A percentile compares a stretch with the other conserved stretches of the same genome.
These are phyloP conservation scores for Dryococelus australis DNA, from an alignment of 2,888 invertebrate species.

Conservation along the genomic window DNA sequence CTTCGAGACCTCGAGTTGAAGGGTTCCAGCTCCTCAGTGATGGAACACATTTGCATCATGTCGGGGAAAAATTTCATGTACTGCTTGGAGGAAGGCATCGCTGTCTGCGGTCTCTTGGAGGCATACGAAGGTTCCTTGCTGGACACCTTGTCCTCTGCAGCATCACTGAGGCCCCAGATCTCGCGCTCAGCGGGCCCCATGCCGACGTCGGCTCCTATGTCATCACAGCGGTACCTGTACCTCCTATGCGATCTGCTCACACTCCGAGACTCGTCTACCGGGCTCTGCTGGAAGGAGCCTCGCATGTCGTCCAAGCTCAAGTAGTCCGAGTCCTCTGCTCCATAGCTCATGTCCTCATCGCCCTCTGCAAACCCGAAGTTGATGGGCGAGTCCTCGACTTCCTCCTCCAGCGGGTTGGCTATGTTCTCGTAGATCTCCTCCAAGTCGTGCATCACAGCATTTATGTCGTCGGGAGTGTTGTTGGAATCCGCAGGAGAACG, in stretches of 20 bases:
- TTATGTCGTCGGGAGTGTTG: background rate
- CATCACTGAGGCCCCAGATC: constrained; percentile 56
- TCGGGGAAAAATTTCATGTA: background rate
- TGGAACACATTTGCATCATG: background rate
- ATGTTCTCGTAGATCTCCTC: background rate
- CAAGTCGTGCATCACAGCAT: background rate
- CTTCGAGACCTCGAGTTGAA: background rate
- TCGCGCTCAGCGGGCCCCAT: constrained; percentile 63
- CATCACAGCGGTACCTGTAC: background rate
- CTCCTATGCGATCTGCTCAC: background rate
- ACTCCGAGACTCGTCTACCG: constrained; percentile 52
- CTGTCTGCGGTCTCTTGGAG: constrained; percentile 5
- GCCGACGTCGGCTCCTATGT: constrained; percentile 46
- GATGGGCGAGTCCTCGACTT: background rate
- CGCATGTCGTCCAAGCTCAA: constrained; percentile 64
- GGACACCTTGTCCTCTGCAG: background rate
- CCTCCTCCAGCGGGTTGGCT: background rate
- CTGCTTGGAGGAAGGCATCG: background rate
- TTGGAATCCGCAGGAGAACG: background rate
- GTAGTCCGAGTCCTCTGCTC: constrained; percentile 63
- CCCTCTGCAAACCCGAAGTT: background rate
- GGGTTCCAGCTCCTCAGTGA: background rate
- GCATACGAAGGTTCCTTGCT: background rate
- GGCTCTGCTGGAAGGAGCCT: constrained; percentile 53
- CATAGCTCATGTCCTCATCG: constrained; percentile 23